Percentiles rank a stretch among this genome's conserved stretches.
Evolutionary conservation across 37 sponge, comb jelly and placozoan genomes (phyloP).

Genomic region (Dysidea cf. avara): DNA sequence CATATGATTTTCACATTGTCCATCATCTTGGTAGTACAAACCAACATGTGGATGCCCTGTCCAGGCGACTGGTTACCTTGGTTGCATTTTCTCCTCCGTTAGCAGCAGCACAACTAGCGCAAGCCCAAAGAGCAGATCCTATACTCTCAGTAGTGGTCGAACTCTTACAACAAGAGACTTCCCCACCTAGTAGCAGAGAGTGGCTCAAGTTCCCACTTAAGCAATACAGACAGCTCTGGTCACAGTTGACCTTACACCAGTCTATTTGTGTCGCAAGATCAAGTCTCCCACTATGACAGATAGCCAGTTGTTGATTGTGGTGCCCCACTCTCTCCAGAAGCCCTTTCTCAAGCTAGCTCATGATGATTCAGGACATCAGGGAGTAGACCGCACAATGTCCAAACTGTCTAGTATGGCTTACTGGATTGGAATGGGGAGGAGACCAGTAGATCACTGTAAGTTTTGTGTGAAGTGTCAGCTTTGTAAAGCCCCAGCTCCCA

Average conservation of each 20-base stretch:
- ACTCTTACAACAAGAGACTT: neutral
- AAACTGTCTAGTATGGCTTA: neutral
- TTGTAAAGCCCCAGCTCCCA: neutral
- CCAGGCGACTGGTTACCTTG: neutral
- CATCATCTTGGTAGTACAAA: neutral
- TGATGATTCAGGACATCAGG: constrained; percentile 31
- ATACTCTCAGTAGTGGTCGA: neutral
- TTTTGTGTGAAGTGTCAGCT: constrained; percentile 4
- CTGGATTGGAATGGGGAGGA: constrained; percentile 2
- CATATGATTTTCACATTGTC: constrained; percentile 12
- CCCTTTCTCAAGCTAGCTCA: neutral
- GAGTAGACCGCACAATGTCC: constrained; percentile 2
- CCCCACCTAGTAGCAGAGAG: neutral
- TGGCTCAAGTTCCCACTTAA: constrained; percentile 1
- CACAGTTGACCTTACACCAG: constrained; percentile 1
- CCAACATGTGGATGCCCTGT: constrained; percentile 10
- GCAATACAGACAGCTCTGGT: constrained; percentile 10
- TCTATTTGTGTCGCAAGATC: neutral
- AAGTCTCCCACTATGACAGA: constrained; percentile 10
- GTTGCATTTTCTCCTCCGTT: constrained; percentile 1
- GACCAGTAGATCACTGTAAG: neutral
- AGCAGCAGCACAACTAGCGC: neutral
- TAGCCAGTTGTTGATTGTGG: neutral
- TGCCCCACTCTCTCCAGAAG: neutral
- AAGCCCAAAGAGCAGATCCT: constrained; percentile 6